Evolutionary conservation across 2,113 vertebrate genomes (phyloP), one percentile per base, ranked within the genome.

Genomic region (Pseudorhombus dupliciocellatus): DNA sequence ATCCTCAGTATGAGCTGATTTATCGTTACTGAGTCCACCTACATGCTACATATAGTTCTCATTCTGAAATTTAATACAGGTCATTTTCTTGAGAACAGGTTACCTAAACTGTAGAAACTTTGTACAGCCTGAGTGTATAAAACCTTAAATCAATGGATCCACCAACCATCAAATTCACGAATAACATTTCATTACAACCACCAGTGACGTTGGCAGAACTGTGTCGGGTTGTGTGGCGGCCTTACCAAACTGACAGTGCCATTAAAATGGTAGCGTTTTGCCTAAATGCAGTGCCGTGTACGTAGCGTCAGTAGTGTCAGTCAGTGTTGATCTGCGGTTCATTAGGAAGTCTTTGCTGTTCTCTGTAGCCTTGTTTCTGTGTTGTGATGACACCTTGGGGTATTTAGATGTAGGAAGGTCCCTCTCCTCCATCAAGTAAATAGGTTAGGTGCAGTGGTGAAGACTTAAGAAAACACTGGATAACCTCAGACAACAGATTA

Each of bases 281-380:
- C 67, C 73, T 73, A 57, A 56, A 63, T 71, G 75, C 85, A 69
- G 85, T 84, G 84, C 81, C 60, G 75, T 82, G 73, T 77, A 56
- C 61, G 89, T 90, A 88, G 83, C 68, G 84, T 78, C 80, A 74
- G 81, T 86, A 37, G 53, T 79, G 69, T 81, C 72, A 18, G 73
- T 87, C 64, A 31, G 69, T 80, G 59, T 79, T 42, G 73, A 42
- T 77, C 61, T 60, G 78, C 60, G 3, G 68, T 70, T 70, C 85
- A 81, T 75, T 79, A 67, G 81, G 71, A 70, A 69, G 75, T 83
- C 79, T 78, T 79, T 57, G 67, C 77, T 89, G 79, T 85, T 81
- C 71, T 88, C 79, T 64, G 81, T 86, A 84, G 81, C 84, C 65
- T 82, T 80, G 76, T 84, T 81, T 80, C 75, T 69, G 52, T 89